Conservation (phyloP, 2,888 invertebrate genomes). For the Ochropleura leucogaster region DNA sequence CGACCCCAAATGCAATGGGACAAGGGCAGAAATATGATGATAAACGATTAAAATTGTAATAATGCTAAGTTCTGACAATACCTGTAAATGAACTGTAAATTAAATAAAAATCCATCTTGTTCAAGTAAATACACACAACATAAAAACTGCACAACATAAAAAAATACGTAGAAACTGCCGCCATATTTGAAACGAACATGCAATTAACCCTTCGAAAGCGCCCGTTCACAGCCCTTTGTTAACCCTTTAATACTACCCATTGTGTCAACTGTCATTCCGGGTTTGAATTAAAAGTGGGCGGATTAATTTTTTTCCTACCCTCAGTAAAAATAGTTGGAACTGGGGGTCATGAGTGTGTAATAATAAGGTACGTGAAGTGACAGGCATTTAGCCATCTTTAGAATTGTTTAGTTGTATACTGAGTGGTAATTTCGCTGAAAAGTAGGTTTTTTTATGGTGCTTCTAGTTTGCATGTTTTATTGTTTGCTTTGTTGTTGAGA, state of each 20-base stretch:
- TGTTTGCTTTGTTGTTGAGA: slow-evolving; percentile 32
- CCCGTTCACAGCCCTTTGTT: slow-evolving; percentile 85
- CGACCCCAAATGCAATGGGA: too few relatives aligned
- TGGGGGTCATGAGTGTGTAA: slow-evolving; percentile 84
- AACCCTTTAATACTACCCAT: slow-evolving; percentile 85
- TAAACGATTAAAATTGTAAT: too few relatives aligned
- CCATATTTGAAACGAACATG: slow-evolving; percentile 80
- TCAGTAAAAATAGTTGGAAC: slow-evolving; percentile 72
- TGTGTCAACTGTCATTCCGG: slow-evolving; percentile 89
- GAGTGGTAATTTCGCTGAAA: slow-evolving; percentile 51
- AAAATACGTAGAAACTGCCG: slow-evolving; percentile 63
- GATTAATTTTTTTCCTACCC: slow-evolving; percentile 76
- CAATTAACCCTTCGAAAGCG: slow-evolving; percentile 87
- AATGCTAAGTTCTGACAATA: not conserved
- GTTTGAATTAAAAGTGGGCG: slow-evolving; percentile 88
- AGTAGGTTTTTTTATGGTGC: slow-evolving; percentile 32
- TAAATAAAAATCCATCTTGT: not conserved
- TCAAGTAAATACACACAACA: slow-evolving; percentile 16
- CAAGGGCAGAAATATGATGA: too few relatives aligned
- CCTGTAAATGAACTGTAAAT: not conserved
- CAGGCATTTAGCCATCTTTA: slow-evolving; percentile 81
- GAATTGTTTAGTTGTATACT: slow-evolving; percentile 56
- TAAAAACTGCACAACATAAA: slow-evolving; percentile 55
- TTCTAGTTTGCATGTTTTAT: slow-evolving; percentile 46
- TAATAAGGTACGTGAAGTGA: slow-evolving; percentile 81